A percentile compares a stretch with the other conserved stretches of the same genome.
These are phyloP conservation scores for Notothenia rossii DNA, from an alignment of 2,113 vertebrate genomes.

Conservation along the genomic window DNA sequence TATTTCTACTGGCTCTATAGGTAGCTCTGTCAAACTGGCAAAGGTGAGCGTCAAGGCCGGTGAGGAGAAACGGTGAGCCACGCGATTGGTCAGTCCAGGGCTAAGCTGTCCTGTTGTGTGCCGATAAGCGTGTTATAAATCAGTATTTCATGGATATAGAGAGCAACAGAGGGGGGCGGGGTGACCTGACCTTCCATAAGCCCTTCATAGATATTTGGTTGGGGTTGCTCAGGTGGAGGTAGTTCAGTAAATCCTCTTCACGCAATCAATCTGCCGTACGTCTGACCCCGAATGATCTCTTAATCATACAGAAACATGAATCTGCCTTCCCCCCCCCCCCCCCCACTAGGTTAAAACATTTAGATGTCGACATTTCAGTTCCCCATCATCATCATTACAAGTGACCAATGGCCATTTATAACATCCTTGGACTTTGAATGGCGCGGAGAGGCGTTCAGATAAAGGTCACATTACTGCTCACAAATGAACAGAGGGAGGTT, in stretches of 20 bases:
- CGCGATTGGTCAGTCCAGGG: slow-evolving; percentile 17
- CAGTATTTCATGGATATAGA: slow-evolving; percentile 51
- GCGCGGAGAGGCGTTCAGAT: neutral
- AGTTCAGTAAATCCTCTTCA: slow-evolving; percentile 28
- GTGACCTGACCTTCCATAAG: slow-evolving; percentile 58
- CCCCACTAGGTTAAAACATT: slow-evolving; percentile 5
- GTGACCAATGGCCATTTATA: neutral
- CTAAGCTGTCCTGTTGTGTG: slow-evolving; percentile 49
- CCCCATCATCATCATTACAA: neutral
- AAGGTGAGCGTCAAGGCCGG: slow-evolving; percentile 65
- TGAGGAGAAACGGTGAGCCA: slow-evolving; percentile 11
- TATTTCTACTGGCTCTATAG: slow-evolving; percentile 39
- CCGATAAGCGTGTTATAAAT: slow-evolving; percentile 66
- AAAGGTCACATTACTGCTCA: slow-evolving; percentile 6
- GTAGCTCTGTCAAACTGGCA: slow-evolving; percentile 51
- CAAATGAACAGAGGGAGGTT: slow-evolving; percentile 5
- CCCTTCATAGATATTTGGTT: slow-evolving; percentile 18
- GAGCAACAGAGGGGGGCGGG: slow-evolving; percentile 24
- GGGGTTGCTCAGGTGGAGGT: slow-evolving; percentile 53
- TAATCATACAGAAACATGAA: slow-evolving; percentile 1
- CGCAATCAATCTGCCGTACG: slow-evolving; percentile 28
- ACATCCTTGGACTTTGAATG: neutral
- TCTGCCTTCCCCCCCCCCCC: neutral
- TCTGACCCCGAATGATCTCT: slow-evolving; percentile 4
- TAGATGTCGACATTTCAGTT: slow-evolving; percentile 2